A percentile compares a stretch with the other conserved stretches of the same genome.
These are phyloP conservation scores for Syrphus vitripennis DNA, from an alignment of 2,888 invertebrate genomes.

Conservation along the genomic window DNA sequence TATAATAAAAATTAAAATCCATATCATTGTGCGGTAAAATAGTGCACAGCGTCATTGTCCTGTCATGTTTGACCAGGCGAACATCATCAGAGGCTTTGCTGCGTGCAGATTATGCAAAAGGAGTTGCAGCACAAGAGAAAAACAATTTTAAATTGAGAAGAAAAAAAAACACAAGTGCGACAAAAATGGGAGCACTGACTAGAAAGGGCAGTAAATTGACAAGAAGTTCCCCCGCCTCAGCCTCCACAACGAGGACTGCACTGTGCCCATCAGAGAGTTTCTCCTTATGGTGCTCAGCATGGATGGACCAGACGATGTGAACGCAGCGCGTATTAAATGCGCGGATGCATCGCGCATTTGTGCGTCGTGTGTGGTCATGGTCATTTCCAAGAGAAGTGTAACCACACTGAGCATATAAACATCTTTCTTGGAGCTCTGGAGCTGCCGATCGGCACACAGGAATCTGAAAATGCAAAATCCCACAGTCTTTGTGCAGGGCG, in stretches of 20 bases:
- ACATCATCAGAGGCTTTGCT: constrained; percentile 36
- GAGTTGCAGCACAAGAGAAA: not conserved
- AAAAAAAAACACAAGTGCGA: constrained; percentile 22
- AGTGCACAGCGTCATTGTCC: constrained; percentile 62
- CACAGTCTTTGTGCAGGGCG: not conserved
- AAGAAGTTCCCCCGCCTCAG: constrained; percentile 50
- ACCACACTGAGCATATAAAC: constrained; percentile 66
- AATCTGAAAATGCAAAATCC: constrained; percentile 43
- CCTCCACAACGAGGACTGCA: not conserved
- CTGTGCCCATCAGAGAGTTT: not conserved
- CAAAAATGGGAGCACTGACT: constrained; percentile 66
- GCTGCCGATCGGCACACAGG: constrained; percentile 55
- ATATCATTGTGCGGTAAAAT: constrained; percentile 47
- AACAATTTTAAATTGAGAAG: not conserved
- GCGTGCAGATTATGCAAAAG: constrained; percentile 62
- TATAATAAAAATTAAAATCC: constrained; percentile 61
- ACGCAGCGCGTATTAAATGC: constrained; percentile 17
- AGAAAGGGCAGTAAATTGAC: constrained; percentile 63
- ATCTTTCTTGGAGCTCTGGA: constrained; percentile 56
- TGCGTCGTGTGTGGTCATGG: constrained; percentile 70
- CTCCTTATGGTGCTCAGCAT: not conserved
- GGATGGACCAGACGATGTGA: not conserved
- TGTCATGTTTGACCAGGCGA: constrained; percentile 62
- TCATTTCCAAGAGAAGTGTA: constrained; percentile 58
- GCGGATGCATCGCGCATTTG: constrained; percentile 29